Evolutionary conservation across 2,113 vertebrate species (phyloP), one percentile per base, ranked within the genome.

Genomic region (Sinocyclocheilus anophthalmus): DNA sequence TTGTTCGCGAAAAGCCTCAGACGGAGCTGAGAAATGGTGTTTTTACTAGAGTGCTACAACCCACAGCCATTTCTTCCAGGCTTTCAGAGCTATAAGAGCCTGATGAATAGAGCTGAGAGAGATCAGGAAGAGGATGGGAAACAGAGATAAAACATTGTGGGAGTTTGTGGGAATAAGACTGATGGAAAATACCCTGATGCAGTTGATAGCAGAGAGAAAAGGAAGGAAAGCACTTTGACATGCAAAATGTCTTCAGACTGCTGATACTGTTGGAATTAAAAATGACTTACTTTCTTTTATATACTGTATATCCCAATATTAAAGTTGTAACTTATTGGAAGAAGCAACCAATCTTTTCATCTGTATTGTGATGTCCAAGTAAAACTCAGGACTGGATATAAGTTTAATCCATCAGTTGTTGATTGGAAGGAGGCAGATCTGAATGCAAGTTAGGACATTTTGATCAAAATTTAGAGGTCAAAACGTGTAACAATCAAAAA

Each of bases 81-180:
- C 76, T 55, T 77, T 77, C 76, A 77, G 76, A 55, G 76, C 76
- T 55, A 26, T 77, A 55, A 77, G 24, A 77, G 45, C 45, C 24
- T 67, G 61, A 48, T 30, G 59, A 67, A 81, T 81, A 50, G 61
- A 67, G n/a, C 59, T 45, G 14, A 65, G 45, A 83, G 16, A 57
- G 81, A 73, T 55, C 63, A 82, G 59, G 18, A 26, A 69, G n/a
- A 69, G 80, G 77, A 80, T 80, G 57, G 30, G 12, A 61, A 80
- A 63, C 20, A 12, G 57, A 80, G 77, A 80, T 61, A 70, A 83
- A 50, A 72, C 48, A 30, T 37, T 70, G 18, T 50, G 65, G 48
- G 26, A 53, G 81, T 83, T 83, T 50, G 65, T 50, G 65, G 63
- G 63, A 83, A 81, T 48, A 61, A 18, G 37, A 67, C 59, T 24